These are phyloP conservation scores for Pachydiplax longipennis DNA, from an alignment of 2,888 invertebrate genomes.

Conservation along the genomic window DNA sequence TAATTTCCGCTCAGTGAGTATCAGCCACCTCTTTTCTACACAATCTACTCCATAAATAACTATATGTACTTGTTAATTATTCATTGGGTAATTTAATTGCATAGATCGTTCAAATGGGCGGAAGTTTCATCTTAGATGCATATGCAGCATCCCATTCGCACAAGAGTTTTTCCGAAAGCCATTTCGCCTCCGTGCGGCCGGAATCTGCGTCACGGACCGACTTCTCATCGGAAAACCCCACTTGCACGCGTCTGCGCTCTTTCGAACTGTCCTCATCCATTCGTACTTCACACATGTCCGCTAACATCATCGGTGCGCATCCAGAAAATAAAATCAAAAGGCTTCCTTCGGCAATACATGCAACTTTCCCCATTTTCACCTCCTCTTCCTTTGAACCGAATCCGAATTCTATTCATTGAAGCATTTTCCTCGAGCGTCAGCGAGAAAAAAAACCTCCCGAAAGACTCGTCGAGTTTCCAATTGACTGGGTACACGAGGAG, in stretches of 20 bases:
- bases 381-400: not conserved
- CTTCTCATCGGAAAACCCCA: not conserved
- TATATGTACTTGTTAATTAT: too few relatives aligned
- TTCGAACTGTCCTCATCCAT: not conserved
- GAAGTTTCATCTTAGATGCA: too few relatives aligned
- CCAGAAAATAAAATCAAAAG: not conserved
- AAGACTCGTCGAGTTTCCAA: slow-evolving; percentile 24
- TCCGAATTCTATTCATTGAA: not conserved
- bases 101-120: too few relatives aligned
- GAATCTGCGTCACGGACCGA: not conserved
- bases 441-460: not conserved
- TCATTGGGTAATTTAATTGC: too few relatives aligned
- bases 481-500: slow-evolving; percentile 24
- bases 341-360: not conserved
- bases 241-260: not conserved
- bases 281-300: not conserved
- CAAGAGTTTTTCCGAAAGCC: too few relatives aligned
- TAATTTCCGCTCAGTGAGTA: too few relatives aligned
- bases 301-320: not conserved
- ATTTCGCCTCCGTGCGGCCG: not conserved
- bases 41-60: too few relatives aligned
- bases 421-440: slow-evolving; percentile 9
- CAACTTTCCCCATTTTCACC: slow-evolving; percentile 2
- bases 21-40: too few relatives aligned
- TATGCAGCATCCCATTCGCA: too few relatives aligned